Evolutionary conservation across 23 tunicate species (phyloP), one percentile per base, ranked within the genome.

Genomic region (Clavelina lepadiformis): DNA sequence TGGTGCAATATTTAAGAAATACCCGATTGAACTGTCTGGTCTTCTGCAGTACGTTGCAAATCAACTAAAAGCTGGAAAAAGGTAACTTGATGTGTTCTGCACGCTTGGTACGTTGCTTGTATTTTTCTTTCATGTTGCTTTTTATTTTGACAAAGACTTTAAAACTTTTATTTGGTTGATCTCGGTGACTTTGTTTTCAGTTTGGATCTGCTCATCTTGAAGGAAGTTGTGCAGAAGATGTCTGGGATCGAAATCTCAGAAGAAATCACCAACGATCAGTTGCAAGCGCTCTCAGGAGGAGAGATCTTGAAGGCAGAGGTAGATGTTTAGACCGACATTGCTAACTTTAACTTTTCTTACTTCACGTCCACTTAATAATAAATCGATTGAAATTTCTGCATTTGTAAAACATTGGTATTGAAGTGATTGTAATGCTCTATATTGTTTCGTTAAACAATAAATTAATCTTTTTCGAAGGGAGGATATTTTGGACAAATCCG

Each of bases 401-500:
- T 11, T 41, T 11, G 15, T 11, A 15, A 11, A 41, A 41, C 49
- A 41, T 11, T 41, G 49, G 15, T 41, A 41, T 41, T 41, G 49
- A 41, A 41, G 49, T 11, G 49, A 41, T 41, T 41, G n/a, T n/a
- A n/a, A n/a, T n/a, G n/a, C n/a, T n/a, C n/a, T n/a, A n/a, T n/a
- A n/a, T n/a, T n/a, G n/a, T n/a, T n/a, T n/a, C n/a, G n/a, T n/a
- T n/a, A n/a, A n/a, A n/a, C n/a, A 15, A 11, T 41, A 15, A 11
- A 41, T 41, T 41, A 52, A 52, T 24, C 32, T 66, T 28, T 0
- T 62, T 34, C 53, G n/a, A 60, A 86, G 95, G 98, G 91, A 8
- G 98, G 94, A 19, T 93, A 93, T 51, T 93, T 93, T 47, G 98
- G 98, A n/a, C 98, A 93, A 64, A 79, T 93, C 25, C 94, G 98